Conservation (phyloP, 2,888 invertebrate species). For the Abscondita cerata region DNA sequence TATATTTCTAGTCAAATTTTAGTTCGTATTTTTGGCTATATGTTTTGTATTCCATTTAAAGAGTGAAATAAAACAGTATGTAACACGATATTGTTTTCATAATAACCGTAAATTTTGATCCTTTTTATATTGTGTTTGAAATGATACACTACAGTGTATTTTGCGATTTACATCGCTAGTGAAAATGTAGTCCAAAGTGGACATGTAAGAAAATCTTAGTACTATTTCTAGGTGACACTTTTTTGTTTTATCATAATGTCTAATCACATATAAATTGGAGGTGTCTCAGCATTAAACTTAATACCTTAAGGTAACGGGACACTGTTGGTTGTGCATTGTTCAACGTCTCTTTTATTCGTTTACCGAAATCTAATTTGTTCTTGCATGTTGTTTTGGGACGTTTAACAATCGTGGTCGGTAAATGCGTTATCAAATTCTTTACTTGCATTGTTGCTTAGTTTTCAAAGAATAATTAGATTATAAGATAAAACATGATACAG, state of each 20-base stretch:
- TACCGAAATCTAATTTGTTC: constrained; percentile 11
- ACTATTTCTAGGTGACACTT: constrained; percentile 27
- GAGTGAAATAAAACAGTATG: constrained; percentile 50
- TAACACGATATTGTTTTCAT: constrained; percentile 40
- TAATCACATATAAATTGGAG: constrained; percentile 14
- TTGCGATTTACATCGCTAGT: constrained; percentile 53
- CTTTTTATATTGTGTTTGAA: constrained; percentile 26
- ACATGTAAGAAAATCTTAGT: constrained; percentile 45
- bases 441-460: constrained; percentile 56
- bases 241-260: constrained; percentile 23
- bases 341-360: too few relatives aligned
- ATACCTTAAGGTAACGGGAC: too few relatives aligned
- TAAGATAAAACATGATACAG: constrained; percentile 51
- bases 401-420: constrained; percentile 33
- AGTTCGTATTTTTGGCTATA: constrained; percentile 32
- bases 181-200: constrained; percentile 61
- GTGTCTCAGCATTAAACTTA: constrained; percentile 5
- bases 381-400: constrained; percentile 28
- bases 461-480: constrained; percentile 53
- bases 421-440: constrained; percentile 38
- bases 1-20: constrained; percentile 42
- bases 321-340: too few relatives aligned
- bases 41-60: constrained; percentile 52
- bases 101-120: constrained; percentile 10
- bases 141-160: constrained; percentile 43